These are phyloP conservation scores for Tholera decimalis DNA, from an alignment of 2,888 invertebrate genomes.

Conservation along the genomic window DNA sequence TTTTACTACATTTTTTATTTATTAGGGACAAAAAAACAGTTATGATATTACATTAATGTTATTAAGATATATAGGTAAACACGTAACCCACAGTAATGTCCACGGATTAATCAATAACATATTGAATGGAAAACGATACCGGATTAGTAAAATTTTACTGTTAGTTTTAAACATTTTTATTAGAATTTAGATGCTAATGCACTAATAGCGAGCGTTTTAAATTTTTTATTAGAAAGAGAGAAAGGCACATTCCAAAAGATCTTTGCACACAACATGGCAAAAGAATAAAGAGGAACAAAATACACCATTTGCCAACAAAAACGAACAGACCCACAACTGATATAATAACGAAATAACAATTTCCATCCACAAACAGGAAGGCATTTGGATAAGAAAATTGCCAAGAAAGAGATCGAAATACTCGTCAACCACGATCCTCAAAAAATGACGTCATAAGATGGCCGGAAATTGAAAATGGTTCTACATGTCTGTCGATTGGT, in stretches of 20 bases:
- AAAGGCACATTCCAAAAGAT: background rate
- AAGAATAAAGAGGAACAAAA: conserved; percentile 11
- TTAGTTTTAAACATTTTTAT: no score
- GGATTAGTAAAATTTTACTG: no score
- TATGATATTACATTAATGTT: no score
- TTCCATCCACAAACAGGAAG: conserved; percentile 53
- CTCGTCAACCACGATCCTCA: conserved; percentile 35
- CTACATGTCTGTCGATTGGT: conserved; percentile 40
- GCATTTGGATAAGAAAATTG: conserved; percentile 55
- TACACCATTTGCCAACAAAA: conserved; percentile 9
- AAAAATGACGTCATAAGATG: conserved; percentile 44
- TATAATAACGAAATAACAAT: conserved; percentile 56
- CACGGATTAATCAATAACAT: no score
- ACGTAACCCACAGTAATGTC: no score
- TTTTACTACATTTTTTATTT: no score
- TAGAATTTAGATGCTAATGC: no score
- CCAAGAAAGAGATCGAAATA: conserved; percentile 52
- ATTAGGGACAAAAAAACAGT: no score
- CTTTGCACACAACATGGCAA: background rate
- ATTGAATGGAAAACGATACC: no score
- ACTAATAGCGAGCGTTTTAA: no score
- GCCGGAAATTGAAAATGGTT: conserved; percentile 65
- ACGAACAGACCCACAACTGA: conserved; percentile 16
- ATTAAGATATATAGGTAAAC: no score
- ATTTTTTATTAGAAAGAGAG: no score